Evolutionary conservation across 2,113 vertebrate genomes (phyloP).

Genomic region (Phalacrocorax pelagicus): DNA sequence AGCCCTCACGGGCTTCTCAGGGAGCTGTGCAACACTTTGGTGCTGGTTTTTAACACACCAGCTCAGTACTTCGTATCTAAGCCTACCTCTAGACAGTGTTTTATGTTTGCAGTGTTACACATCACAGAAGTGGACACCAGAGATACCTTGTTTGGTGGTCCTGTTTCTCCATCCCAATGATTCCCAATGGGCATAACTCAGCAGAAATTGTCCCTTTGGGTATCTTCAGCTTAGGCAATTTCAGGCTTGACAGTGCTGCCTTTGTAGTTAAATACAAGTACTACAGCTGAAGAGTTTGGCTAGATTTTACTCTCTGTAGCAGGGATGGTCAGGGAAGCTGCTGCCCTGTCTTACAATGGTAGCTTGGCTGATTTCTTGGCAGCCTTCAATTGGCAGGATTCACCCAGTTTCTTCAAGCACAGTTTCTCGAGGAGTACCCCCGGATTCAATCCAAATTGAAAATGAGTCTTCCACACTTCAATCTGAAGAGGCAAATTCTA

Average conservation of each 20-base stretch:
- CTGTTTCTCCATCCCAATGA: not conserved
- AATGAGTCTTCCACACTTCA: not conserved
- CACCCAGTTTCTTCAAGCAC: not conserved
- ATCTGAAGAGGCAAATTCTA: not conserved
- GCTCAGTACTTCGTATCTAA: not conserved
- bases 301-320: not conserved
- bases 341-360: not conserved
- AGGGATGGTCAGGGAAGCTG: not conserved
- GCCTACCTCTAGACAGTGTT: not conserved
- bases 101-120: not conserved
- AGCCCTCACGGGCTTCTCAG: not conserved
- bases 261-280: not conserved
- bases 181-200: not conserved
- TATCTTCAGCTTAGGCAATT: not conserved
- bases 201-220: not conserved
- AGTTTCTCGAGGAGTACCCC: not conserved
- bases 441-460: not conserved
- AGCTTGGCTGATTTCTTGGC: not conserved
- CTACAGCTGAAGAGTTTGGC: not conserved
- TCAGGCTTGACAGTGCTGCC: not conserved
- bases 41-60: not conserved
- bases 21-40: not conserved
- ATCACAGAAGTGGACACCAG: not conserved
- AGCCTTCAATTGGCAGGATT: not conserved
- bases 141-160: not conserved